phyloP scores from a whole-genome alignment of 2,797 vertebrate species.

The Chromobotia macracanthus region DNA sequence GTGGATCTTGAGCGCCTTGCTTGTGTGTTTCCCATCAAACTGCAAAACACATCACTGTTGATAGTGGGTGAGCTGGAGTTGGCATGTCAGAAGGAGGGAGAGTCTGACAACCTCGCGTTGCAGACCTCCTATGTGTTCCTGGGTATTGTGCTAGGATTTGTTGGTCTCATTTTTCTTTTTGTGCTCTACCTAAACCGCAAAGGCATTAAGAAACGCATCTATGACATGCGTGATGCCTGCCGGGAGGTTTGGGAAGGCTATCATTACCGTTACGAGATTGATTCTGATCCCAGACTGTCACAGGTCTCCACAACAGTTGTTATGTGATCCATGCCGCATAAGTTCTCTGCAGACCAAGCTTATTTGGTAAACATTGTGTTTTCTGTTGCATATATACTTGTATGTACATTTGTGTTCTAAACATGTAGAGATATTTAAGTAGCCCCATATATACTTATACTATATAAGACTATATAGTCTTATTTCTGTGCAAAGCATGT shows the following conservation, averaged over 20 bases:
- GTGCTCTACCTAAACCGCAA: constrained; percentile 83
- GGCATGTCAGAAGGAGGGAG: constrained; percentile 68
- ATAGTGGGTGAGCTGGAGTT: constrained; percentile 61
- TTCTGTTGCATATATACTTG: constrained; percentile 60
- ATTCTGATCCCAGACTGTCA: constrained; percentile 76
- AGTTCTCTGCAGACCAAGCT: constrained; percentile 1
- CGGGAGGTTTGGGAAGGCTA: constrained; percentile 81
- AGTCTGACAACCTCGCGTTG: constrained; percentile 70
- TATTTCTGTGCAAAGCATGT: constrained; percentile 64
- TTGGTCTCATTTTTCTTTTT: constrained; percentile 81
- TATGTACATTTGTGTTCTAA: constrained; percentile 69
- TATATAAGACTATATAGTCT: too few species aligned
- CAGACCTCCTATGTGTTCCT: constrained; percentile 83
- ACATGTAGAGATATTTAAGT: constrained; percentile 61
- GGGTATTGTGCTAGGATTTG: constrained; percentile 77
- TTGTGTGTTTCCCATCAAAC: constrained; percentile 71
- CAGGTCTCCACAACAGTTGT: constrained; percentile 74
- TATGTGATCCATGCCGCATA: constrained; percentile 62
- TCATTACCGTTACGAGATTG: constrained; percentile 81
- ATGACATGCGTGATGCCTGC: constrained; percentile 78
- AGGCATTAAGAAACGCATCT: constrained; percentile 80
- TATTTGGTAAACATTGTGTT: constrained; percentile 36
- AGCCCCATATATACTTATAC: constrained; percentile 31
- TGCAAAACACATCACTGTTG: constrained; percentile 78
- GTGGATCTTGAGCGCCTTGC: constrained; percentile 63